These are phyloP conservation scores for Tanytarsus gracilentus DNA, from an alignment of 2,888 invertebrate genomes.

Conservation along the genomic window DNA sequence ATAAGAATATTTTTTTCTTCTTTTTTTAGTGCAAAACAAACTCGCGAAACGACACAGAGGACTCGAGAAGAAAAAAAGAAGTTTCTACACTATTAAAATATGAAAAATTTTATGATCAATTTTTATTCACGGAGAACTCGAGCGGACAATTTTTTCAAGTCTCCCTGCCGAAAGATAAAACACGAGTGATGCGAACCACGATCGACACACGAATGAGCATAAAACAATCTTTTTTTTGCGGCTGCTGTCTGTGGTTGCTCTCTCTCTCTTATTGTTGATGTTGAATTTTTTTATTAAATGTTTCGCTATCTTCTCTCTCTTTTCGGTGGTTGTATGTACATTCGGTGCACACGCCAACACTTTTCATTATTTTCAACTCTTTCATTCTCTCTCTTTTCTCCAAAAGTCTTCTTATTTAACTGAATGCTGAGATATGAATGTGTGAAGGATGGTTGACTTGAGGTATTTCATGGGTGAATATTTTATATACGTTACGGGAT, in stretches of 20 bases:
- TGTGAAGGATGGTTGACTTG: too few relatives aligned
- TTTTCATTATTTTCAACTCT: too few relatives aligned
- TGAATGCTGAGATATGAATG: too few relatives aligned
- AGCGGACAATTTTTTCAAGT: too few relatives aligned
- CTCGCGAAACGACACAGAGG: not conserved
- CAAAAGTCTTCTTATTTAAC: too few relatives aligned
- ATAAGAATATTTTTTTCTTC: not conserved
- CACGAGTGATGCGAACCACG: slow-evolving; percentile 22
- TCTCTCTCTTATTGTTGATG: not conserved
- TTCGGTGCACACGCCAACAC: too few relatives aligned
- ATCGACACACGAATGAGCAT: slow-evolving; percentile 25
- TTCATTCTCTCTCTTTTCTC: too few relatives aligned
- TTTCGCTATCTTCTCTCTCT: too few relatives aligned
- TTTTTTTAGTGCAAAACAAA: not conserved
- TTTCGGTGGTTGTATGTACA: too few relatives aligned
- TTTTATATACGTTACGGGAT: too few relatives aligned
- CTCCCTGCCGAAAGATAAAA: slow-evolving; percentile 1
- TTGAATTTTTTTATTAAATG: not conserved
- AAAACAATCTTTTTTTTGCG: not conserved
- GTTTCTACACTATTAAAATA: not conserved
- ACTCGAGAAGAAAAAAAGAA: not conserved
- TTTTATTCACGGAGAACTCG: slow-evolving; percentile 19
- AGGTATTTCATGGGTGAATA: too few relatives aligned
- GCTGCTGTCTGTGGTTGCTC: not conserved
- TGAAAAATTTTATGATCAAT: slow-evolving; percentile 1